A percentile compares a stretch with the other conserved stretches of the same genome.
Evolutionary conservation across 2,888 invertebrate species (phyloP).

Genomic region (Mayetiola destructor): DNA sequence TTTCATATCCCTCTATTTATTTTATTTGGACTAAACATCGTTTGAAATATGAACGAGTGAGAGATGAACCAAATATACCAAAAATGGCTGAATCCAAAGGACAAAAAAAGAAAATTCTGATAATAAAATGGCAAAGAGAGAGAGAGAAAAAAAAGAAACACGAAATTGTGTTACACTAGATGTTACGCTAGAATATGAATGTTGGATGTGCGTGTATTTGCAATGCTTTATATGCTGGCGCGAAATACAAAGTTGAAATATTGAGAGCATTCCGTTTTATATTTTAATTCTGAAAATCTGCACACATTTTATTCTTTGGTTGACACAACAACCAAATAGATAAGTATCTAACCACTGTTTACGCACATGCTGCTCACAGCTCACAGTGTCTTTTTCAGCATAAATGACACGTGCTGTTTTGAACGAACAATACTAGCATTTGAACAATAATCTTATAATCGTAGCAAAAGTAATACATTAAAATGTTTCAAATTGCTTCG

Average conservation of each 20-base stretch:
- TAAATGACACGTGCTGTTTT: no score
- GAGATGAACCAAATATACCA: not conserved
- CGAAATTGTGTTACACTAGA: no score
- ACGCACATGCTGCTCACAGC: not conserved
- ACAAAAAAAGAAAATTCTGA: not conserved
- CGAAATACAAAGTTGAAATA: no score
- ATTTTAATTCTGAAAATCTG: no score
- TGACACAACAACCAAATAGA: not conserved
- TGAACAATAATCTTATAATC: no score
- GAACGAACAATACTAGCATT: no score
- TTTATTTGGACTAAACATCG: no score
- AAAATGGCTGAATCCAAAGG: not conserved
- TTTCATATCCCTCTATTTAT: conserved; percentile 32
- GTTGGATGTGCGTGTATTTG: not conserved
- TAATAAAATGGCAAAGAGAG: not conserved
- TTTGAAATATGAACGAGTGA: not conserved
- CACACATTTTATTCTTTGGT: no score
- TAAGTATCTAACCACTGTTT: conserved; percentile 4
- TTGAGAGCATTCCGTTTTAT: no score
- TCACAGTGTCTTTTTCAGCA: no score
- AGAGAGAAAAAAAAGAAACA: not conserved
- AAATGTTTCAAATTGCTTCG: no score
- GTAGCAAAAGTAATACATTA: no score
- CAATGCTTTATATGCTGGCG: not conserved
- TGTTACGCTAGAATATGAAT: not conserved